A percentile compares a stretch with the other conserved stretches of the same genome.
Conservation (phyloP, 2,113 vertebrate genomes). For the Apteryx mantelli region DNA sequence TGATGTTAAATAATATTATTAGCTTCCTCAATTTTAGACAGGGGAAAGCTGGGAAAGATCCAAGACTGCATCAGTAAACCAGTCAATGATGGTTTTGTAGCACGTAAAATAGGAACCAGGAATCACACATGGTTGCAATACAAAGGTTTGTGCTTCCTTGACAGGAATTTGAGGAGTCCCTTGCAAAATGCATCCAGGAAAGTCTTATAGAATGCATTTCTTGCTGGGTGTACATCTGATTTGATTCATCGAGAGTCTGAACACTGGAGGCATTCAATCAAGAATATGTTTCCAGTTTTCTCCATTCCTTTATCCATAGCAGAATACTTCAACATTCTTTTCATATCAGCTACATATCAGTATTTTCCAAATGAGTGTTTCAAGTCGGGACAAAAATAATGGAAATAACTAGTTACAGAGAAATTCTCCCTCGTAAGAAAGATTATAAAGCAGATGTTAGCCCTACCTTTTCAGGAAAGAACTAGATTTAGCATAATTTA, state of each 20-base stretch:
- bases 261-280: not conserved
- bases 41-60: not conserved
- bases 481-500: not conserved
- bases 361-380: not conserved
- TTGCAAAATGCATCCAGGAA: not conserved
- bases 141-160: not conserved
- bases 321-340: not conserved
- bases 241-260: not conserved
- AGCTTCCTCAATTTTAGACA: not conserved
- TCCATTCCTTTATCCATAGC: not conserved
- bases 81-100: not conserved
- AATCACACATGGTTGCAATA: not conserved
- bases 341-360: not conserved
- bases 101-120: not conserved
- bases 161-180: not conserved
- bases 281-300: not conserved
- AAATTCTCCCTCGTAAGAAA: not conserved
- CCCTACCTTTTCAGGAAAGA: conserved; percentile 2
- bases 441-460: not conserved
- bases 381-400: not conserved
- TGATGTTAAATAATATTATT: not conserved
- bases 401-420: not conserved
- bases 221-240: not conserved
- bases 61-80: not conserved
- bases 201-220: not conserved